phyloP scores from a whole-genome alignment of 2,797 vertebrate species.

The Philypnodon macrostomus region DNA sequence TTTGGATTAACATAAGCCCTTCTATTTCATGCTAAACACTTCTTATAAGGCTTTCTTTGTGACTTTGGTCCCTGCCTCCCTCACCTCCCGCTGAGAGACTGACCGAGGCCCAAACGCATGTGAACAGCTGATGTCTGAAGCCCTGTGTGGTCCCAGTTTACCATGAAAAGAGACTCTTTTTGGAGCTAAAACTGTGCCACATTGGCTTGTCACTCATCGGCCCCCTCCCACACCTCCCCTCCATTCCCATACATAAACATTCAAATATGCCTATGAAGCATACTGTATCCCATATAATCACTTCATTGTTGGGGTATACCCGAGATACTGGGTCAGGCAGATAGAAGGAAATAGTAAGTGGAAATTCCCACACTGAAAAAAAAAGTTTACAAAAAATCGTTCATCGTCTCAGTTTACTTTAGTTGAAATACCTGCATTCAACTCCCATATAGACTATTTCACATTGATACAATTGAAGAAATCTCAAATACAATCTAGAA shows the following conservation, averaged over 20 bases:
- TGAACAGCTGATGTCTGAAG: conserved; percentile 61
- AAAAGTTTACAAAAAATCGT: no score
- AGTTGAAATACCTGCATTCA: no score
- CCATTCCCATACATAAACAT: conserved; percentile 7
- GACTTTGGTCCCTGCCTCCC: background rate
- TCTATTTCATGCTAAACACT: background rate
- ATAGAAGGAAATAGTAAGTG: conserved; percentile 49
- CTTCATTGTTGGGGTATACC: no score
- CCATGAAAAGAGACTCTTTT: conserved; percentile 39
- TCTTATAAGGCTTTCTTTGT: conserved; percentile 2
- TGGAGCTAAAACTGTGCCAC: conserved; percentile 34
- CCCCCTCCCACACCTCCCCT: background rate
- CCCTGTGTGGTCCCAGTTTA: conserved; percentile 14
- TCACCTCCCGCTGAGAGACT: background rate
- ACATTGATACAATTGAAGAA: no score
- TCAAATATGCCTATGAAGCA: conserved; percentile 6
- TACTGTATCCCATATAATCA: conserved; percentile 38
- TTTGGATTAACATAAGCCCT: background rate
- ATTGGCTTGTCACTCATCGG: conserved; percentile 52
- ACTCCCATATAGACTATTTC: no score
- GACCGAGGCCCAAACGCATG: conserved; percentile 28
- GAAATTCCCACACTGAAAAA: conserved; percentile 53
- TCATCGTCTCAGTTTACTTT: no score
- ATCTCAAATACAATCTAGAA: no score
- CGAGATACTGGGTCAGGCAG: conserved; percentile 39